Evolutionary conservation across 1,140 invertebrate genomes (phyloP), one percentile per base, ranked within the genome.

Genomic region (Drosophila pachea): DNA sequence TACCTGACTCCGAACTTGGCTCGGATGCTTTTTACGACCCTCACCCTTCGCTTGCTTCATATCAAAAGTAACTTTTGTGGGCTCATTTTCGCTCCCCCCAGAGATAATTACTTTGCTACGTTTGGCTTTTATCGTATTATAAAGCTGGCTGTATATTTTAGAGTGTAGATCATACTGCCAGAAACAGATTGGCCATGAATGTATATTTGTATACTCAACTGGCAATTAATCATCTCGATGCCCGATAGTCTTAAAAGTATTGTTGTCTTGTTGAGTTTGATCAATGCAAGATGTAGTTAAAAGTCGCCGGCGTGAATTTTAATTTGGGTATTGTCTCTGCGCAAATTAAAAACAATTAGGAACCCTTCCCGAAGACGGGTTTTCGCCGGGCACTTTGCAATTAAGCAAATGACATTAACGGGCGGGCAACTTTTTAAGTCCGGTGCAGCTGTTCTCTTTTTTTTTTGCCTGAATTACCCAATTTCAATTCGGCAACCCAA

Each of bases 401-500:
- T 84, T 84, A 76, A 68, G 68, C 59, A 52, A 45, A 63, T 59
- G 53, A 73, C 73, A 74, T 83, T 75, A 76, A 61, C 73, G 60
- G 52, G 36, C 55, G 49, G 32, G 42, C 60, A 83, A 84, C 66
- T 83, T 79, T 70, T 55, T 73, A 78, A 78, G 59, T 63, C 78
- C 65, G 48, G 47, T 54, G 69, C 79, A 79, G 78, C 78, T 82
- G 79, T 70, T n/a, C 14, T 49, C 48, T 5, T 7, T 54, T 70
- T 68, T 73, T n/a, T n/a, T n/a, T n/a, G n/a, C n/a, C 62, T 67
- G 61, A 73, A 74, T 66, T 83, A 61, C 55, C 35, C 32, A 65
- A 70, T 73, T 76, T 79, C 14, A 60, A 75, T 70, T 73, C 61
- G 36, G 43, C 50, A n/a, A 45, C 47, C 56, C 29, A 49, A 54